Evolutionary conservation across 2,113 vertebrate species (phyloP).

Genomic region (Rhagologus leucostigma): DNA sequence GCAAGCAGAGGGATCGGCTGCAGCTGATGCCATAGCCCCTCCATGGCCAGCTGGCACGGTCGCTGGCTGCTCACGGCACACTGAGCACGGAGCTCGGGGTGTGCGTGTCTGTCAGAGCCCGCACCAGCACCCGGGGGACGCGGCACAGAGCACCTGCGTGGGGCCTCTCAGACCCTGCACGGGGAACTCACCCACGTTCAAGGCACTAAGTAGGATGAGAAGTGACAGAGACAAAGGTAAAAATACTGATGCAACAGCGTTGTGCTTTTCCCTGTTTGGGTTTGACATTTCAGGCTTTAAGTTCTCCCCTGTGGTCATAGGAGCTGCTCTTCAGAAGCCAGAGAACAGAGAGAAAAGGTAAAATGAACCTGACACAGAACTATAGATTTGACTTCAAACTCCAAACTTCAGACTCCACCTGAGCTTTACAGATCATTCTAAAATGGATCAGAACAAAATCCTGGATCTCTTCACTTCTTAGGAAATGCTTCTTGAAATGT

Average conservation of each 20-base stretch:
- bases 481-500: not conserved
- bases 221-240: not conserved
- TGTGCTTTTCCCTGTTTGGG: rapidly evolving
- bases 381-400: not conserved
- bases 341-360: not conserved
- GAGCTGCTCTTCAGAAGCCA: not conserved
- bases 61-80: conserved; percentile 25
- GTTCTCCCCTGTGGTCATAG: not conserved
- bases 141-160: not conserved
- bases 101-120: not conserved
- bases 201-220: not conserved
- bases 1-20: not conserved
- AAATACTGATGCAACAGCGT: not conserved
- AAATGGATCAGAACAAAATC: not conserved
- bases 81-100: conserved; percentile 35
- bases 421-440: not conserved
- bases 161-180: not conserved
- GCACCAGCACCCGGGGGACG: not conserved
- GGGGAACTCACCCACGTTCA: rapidly evolving
- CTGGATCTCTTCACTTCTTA: not conserved
- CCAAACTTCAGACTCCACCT: not conserved
- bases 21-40: conserved; percentile 23
- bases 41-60: conserved; percentile 31
- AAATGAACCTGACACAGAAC: not conserved
- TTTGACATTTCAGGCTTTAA: not conserved